Evolutionary conservation across 1,140 invertebrate species (phyloP), one percentile per base, ranked within the genome.

Genomic region (Aphis gossypii): DNA sequence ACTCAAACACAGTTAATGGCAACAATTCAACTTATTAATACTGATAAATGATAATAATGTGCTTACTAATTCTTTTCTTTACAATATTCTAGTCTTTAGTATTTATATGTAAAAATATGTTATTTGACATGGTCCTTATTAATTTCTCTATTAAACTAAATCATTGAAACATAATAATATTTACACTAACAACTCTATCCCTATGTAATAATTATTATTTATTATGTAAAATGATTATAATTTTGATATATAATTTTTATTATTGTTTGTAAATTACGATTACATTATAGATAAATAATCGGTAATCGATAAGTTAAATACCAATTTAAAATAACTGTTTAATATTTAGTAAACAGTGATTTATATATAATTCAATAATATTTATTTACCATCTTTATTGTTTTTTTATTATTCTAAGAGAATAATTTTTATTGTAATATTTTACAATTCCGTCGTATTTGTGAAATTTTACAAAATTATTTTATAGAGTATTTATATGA

Each of bases 1-100:
- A 97, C 94, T 96, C 97, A 88, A 97, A 94, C 83, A 94, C 92
- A 54, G 46, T 93, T 23, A 93, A 92, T 41, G 91, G 91, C 44
- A 92, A 94, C 41, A 93, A 93, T 84, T 94, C 93, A 25, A 93
- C 94, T 51, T 94, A 23, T 51, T 94, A 23, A 60, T 76, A 84
- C 20, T 54, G 87, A 60, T 86, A 90, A 84, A 46, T 82, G 3
- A 90, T 91, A 35, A 44, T 7, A 2, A 83, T 48, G 60, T 48
- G 87, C 86, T 88, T 86, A 94, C 56, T 90, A 92, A 60, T 76
- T 76, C 7, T 60, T 76, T 76, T 76, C 7, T 60, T 76, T 54
- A 87, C 56, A 56, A 46, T 90, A 41, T 38, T 93, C 87, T 84
- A 76, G 86, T 93, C 86, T 84, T 44, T 93, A 84, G 35, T 94